Base-by-base conservation (phyloP, 2,113 vertebrate species). In the Rafetus swinhoei region DNA sequence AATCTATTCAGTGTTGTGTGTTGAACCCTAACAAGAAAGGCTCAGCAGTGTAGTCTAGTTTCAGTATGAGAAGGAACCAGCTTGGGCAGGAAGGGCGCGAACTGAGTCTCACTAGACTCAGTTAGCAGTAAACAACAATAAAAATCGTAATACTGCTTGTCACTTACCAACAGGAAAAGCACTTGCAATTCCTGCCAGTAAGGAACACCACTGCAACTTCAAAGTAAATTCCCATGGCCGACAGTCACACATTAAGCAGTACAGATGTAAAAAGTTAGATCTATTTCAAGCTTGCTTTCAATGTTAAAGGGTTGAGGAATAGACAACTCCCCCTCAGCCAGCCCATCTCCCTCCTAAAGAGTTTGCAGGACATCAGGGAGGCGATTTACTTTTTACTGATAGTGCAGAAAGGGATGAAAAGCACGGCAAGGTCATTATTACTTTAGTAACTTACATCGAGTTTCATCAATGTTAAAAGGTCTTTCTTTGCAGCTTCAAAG, bases 401-500 rank as follows among this genome's bases (percentile, higher is more conserved):
- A 55, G 79, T 53, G 79, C 90, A 95, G 82, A 87, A 86, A 0
- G 82, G 90, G 90, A 90, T 45, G 22, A 90, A 92, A 88, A 93
- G 92, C 77, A 57, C 72, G 86, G 0, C 56, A 52, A 93, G 86
- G 52, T 3, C 59, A 16, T 53, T 76, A 86, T 76, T 65, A 53
- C 52, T 82, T 87, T 93, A 72, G 4, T 79, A n/a, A 96, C 98
- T 98, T 85, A 99, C 99, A 60, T 99, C 97, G 74, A 99, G 97
- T 74, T 99, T 98, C 96, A 99, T 98, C 96, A 99, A 93, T 72
- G 98, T 98, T 12, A 99, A 97, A 87, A 99, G 97, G 95, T 99
- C 99, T 94, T 98, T 99, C 95, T 99, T 99, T 54, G 99, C 99
- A 2, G 99, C 99, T 89, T 98, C 98, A 14, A 99, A 98, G 52